Percentiles rank a stretch among this genome's conserved stretches.
These are phyloP conservation scores for Papilio helenus DNA, from an alignment of 1,140 invertebrate genomes.

Conservation along the genomic window DNA sequence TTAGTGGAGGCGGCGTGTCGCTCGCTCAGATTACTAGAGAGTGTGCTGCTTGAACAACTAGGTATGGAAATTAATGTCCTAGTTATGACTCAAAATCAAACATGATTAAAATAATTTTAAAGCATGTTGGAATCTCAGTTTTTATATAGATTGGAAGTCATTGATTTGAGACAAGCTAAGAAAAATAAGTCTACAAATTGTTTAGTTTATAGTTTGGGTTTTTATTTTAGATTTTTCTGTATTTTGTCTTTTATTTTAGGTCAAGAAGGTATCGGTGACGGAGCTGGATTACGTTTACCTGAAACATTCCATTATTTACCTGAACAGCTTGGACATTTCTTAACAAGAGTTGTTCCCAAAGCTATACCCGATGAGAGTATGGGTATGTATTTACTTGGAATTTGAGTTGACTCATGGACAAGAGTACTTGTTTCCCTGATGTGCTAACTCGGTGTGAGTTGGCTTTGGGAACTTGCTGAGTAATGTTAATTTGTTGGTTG, in stretches of 20 bases:
- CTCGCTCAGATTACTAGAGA: slow-evolving; percentile 86
- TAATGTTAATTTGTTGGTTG: slow-evolving; percentile 33
- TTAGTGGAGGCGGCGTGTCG: slow-evolving; percentile 89
- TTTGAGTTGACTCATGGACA: background rate
- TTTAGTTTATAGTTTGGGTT: too few species aligned
- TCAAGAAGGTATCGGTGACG: slow-evolving; percentile 79
- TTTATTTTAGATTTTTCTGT: background rate
- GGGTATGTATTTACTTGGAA: slow-evolving; percentile 79
- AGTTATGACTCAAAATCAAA: too few species aligned
- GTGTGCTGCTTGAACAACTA: slow-evolving; percentile 84
- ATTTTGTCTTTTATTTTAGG: slow-evolving; percentile 56
- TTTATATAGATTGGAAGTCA: too few species aligned
- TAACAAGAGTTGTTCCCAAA: slow-evolving; percentile 88
- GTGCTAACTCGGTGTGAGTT: too few species aligned
- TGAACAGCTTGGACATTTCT: slow-evolving; percentile 87
- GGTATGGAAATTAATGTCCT: slow-evolving; percentile 54
- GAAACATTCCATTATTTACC: slow-evolving; percentile 87
- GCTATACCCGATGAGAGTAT: slow-evolving; percentile 84
- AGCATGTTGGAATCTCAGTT: too few species aligned
- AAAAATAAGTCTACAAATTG: too few species aligned
- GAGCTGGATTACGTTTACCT: slow-evolving; percentile 80
- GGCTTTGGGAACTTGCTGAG: too few species aligned
- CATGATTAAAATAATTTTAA: too few species aligned
- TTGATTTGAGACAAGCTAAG: too few species aligned
- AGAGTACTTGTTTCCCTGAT: background rate